Evolutionary conservation across 2,797 vertebrate species (phyloP).

Genomic region (Artibeus lituratus): DNA sequence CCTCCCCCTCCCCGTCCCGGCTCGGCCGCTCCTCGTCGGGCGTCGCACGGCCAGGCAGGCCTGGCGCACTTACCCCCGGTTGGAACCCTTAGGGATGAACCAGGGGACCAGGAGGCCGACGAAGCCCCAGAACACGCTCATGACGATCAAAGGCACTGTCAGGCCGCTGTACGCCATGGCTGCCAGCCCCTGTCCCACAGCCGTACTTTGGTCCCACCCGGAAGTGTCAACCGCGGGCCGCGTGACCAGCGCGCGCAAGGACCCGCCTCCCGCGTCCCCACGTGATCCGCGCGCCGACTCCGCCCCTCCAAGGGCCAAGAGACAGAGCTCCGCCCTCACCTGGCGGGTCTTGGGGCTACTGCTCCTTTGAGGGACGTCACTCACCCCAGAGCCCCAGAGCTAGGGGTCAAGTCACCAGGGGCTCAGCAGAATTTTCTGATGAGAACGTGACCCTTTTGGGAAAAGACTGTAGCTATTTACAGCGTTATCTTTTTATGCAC

Average conservation of each 20-base stretch:
- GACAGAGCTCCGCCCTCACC: background rate
- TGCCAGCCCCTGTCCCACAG: rapidly evolving
- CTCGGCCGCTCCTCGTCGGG: background rate
- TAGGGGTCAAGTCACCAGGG: rapidly evolving
- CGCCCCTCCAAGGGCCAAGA: background rate
- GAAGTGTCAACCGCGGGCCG: slow-evolving; percentile 54
- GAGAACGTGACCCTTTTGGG: background rate
- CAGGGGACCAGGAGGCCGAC: slow-evolving; percentile 92
- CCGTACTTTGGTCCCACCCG: background rate
- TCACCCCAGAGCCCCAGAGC: rapidly evolving
- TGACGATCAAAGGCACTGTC: slow-evolving; percentile 89
- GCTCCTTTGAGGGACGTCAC: rapidly evolving
- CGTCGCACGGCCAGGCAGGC: background rate
- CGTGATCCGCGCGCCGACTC: background rate
- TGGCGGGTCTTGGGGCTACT: rapidly evolving
- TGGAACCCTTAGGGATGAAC: slow-evolving; percentile 95
- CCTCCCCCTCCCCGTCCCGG: background rate
- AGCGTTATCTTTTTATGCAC: background rate
- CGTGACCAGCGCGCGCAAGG: slow-evolving; percentile 24
- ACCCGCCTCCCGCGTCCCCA: background rate
- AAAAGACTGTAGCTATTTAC: background rate
- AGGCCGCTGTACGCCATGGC: slow-evolving; percentile 88
- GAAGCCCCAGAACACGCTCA: slow-evolving; percentile 94
- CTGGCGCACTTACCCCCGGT: slow-evolving; percentile 90
- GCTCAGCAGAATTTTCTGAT: background rate